phyloP scores from a whole-genome alignment of 2,797 vertebrate species.

The Rhynchonycteris naso region DNA sequence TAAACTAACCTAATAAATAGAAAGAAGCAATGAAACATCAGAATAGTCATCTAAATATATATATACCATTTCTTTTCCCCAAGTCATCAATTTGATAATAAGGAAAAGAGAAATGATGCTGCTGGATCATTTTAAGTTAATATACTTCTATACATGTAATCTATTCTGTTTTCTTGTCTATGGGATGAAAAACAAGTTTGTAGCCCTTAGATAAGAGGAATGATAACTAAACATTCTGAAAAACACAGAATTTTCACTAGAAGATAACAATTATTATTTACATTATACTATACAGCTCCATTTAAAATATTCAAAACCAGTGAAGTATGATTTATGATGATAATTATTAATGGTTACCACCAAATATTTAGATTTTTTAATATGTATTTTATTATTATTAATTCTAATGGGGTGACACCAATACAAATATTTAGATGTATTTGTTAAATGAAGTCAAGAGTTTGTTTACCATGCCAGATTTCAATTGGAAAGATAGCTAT shows the following conservation, averaged over 20 bases:
- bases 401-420: too few species aligned
- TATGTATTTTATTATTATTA: too few species aligned
- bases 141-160: not conserved
- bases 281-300: slow-evolving; percentile 62
- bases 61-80: not conserved
- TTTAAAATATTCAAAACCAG: slow-evolving; percentile 76
- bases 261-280: slow-evolving; percentile 75
- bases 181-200: not conserved
- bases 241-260: slow-evolving; percentile 67
- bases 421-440: slow-evolving; percentile 75
- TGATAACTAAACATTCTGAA: slow-evolving; percentile 66
- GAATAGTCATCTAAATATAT: not conserved
- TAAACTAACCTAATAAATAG: slow-evolving; percentile 24
- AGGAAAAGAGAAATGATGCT: not conserved
- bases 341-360: slow-evolving; percentile 75
- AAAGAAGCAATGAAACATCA: not conserved
- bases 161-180: slow-evolving; percentile 18
- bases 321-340: slow-evolving; percentile 76
- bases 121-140: slow-evolving; percentile 16
- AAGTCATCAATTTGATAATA: slow-evolving; percentile 5
- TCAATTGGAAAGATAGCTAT: slow-evolving; percentile 69
- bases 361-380: slow-evolving; percentile 76
- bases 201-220: slow-evolving; percentile 54
- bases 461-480: slow-evolving; percentile 78
- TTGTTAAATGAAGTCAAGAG: slow-evolving; percentile 75